These are phyloP conservation scores for Zoroaster sp. DNA, from an alignment of 53 echinoderm and acorn worm species.

Conservation along the genomic window DNA sequence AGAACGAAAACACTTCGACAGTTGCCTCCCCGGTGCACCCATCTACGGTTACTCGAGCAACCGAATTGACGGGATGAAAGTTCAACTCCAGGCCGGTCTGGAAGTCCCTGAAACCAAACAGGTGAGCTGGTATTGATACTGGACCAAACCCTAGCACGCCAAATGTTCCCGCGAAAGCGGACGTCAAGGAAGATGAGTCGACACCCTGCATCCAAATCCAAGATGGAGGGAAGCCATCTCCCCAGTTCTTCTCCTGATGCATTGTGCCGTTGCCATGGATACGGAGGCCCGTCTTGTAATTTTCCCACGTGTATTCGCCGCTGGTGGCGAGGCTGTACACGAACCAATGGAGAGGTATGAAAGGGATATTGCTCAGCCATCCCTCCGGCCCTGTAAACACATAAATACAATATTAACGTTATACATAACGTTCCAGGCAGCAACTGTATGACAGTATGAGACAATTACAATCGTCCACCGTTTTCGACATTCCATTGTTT, in stretches of 20 bases:
- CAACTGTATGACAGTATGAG: no score
- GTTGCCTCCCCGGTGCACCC: conserved; percentile 61
- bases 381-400: conserved; percentile 80
- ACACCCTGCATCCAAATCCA: conserved; percentile 84
- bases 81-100: conserved; percentile 48
- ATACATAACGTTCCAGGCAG: no score
- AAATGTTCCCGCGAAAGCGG: conserved; percentile 73
- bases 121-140: conserved; percentile 50
- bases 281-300: background rate
- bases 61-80: conserved; percentile 71
- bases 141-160: conserved; percentile 49
- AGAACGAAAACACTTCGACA: conserved; percentile 15
- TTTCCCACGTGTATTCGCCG: conserved; percentile 71
- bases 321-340: conserved; percentile 79
- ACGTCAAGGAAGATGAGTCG: conserved; percentile 17
- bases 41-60: background rate
- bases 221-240: conserved; percentile 68
- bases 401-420: no score
- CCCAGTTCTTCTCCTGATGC: conserved; percentile 96
- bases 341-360: conserved; percentile 84
- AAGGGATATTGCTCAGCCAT: conserved; percentile 61
- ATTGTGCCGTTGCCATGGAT: conserved; percentile 50
- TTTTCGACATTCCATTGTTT: no score
- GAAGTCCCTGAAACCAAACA: conserved; percentile 78
- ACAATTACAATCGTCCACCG: no score